Evolutionary conservation across 1,140 invertebrate genomes (phyloP).

Genomic region (Scaptomyza montana): DNA sequence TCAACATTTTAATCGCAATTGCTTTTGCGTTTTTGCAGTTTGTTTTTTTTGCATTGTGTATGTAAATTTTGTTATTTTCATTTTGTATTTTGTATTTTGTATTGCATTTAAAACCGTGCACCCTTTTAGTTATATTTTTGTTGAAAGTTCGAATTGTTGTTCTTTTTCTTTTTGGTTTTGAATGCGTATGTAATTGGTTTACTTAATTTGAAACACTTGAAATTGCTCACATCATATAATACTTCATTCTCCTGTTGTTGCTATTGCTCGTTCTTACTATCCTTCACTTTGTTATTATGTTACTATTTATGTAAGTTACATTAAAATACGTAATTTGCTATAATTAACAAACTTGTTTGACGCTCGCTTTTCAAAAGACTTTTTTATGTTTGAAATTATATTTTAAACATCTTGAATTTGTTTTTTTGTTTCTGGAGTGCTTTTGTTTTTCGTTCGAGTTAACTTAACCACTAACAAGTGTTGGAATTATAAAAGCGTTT

Average conservation of each 20-base stretch:
- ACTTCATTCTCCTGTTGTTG: slow-evolving; percentile 31
- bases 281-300: slow-evolving; percentile 46
- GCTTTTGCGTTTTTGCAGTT: slow-evolving; percentile 34
- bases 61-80: slow-evolving; percentile 34
- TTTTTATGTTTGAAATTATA: slow-evolving; percentile 32
- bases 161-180: slow-evolving; percentile 26
- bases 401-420: slow-evolving; percentile 34
- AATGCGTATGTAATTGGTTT: slow-evolving; percentile 51
- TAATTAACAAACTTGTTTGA: slow-evolving; percentile 75
- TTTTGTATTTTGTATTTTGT: slow-evolving; percentile 41
- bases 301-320: slow-evolving; percentile 35
- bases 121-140: slow-evolving; percentile 41
- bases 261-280: slow-evolving; percentile 29
- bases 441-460: slow-evolving; percentile 46
- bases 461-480: slow-evolving; percentile 77
- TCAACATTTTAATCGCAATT: slow-evolving; percentile 66
- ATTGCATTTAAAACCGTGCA: slow-evolving; percentile 77
- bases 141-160: slow-evolving; percentile 37
- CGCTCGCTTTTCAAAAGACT: slow-evolving; percentile 68
- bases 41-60: slow-evolving; percentile 32
- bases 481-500: slow-evolving; percentile 78
- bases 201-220: slow-evolving; percentile 77
- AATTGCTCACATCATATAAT: slow-evolving; percentile 75
- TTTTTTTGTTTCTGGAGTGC: slow-evolving; percentile 30
- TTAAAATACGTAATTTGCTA: slow-evolving; percentile 56